Percentiles rank a stretch among this genome's conserved stretches.
These are phyloP conservation scores for Sebastes itinus DNA, from an alignment of 2,797 vertebrate species.

Conservation along the genomic window DNA sequence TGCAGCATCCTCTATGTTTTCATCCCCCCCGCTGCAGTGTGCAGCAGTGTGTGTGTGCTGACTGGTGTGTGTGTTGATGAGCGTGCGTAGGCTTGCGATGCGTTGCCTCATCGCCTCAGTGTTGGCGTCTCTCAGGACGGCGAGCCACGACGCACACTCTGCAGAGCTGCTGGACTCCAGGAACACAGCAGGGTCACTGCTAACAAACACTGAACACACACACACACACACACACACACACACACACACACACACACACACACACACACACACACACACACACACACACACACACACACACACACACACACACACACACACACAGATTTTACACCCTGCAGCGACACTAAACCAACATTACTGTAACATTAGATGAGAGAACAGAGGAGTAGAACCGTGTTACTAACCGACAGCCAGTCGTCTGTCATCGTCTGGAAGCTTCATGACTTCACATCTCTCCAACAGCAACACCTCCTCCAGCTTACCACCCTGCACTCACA, in stretches of 20 bases:
- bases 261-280: neutral
- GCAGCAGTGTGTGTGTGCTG: neutral
- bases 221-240: neutral
- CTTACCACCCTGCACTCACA: neutral
- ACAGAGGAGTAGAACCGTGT: neutral
- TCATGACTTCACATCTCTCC: conserved; percentile 32
- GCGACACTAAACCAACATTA: too few relatives aligned
- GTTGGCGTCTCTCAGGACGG: conserved; percentile 20
- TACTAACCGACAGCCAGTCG: conserved; percentile 25
- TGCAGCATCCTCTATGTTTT: neutral
- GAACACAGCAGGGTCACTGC: neutral
- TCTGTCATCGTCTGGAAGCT: neutral
- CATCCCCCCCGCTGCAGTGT: rapidly evolving
- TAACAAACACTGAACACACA: conserved; percentile 11
- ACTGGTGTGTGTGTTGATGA: neutral
- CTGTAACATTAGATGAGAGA: neutral
- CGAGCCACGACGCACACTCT: conserved; percentile 13
- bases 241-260: neutral
- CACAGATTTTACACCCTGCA: too few relatives aligned
- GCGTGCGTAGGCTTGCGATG: neutral
- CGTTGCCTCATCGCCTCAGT: neutral
- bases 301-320: neutral
- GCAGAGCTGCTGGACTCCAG: neutral
- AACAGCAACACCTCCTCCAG: conserved; percentile 31
- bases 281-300: neutral